A percentile compares a stretch with the other conserved stretches of the same genome.
phyloP scores from a whole-genome alignment of 2,797 vertebrate species.

The Iguana delicatissima region DNA sequence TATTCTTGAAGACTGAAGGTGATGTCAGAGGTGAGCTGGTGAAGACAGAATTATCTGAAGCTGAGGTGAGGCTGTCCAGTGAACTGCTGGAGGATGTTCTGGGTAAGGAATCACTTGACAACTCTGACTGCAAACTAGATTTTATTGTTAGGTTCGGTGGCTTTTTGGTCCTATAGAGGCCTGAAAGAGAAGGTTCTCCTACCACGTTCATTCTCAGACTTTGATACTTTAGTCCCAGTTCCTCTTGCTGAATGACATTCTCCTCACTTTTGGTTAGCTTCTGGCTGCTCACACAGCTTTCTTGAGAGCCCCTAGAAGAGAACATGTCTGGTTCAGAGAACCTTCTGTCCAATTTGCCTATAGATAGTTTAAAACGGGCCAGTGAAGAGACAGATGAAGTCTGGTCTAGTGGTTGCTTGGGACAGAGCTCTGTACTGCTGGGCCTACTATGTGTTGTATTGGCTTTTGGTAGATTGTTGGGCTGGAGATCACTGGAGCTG shows the following conservation, averaged over 20 bases:
- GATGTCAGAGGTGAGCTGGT: constrained; percentile 86
- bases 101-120: constrained; percentile 52
- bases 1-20: constrained; percentile 81
- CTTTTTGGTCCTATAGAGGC: constrained; percentile 50
- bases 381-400: constrained; percentile 70
- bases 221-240: constrained; percentile 69
- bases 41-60: constrained; percentile 87
- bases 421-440: constrained; percentile 28
- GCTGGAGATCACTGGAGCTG: constrained; percentile 18
- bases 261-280: constrained; percentile 89
- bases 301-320: constrained; percentile 64
- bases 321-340: constrained; percentile 90
- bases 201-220: constrained; percentile 83
- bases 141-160: constrained; percentile 69
- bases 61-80: constrained; percentile 84
- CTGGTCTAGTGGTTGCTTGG: constrained; percentile 45
- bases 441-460: neutral
- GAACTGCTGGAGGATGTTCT: constrained; percentile 85
- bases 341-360: constrained; percentile 82
- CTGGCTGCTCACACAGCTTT: constrained; percentile 66
- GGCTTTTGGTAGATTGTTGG: constrained; percentile 44
- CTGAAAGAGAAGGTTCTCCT: constrained; percentile 80
- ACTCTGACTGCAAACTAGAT: constrained; percentile 69
- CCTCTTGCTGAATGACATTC: constrained; percentile 77
- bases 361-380: constrained; percentile 67